Percentiles rank a stretch among this genome's conserved stretches.
These are phyloP conservation scores for Desmodus rotundus DNA, from an alignment of 2,113 vertebrate species.

Conservation along the genomic window DNA sequence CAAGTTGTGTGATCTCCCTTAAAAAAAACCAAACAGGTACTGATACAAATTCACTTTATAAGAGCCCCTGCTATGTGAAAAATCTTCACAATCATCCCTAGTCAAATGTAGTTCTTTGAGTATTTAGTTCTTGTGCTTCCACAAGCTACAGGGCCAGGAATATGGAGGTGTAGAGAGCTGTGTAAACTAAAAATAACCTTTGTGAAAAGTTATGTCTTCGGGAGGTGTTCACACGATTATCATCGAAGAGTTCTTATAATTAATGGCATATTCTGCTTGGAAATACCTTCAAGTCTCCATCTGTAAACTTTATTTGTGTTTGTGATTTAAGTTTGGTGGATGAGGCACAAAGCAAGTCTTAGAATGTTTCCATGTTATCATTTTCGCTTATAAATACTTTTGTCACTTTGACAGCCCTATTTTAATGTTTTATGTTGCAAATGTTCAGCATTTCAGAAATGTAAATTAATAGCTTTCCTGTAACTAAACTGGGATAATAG, in stretches of 20 bases:
- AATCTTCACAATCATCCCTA: not conserved
- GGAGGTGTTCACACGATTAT: not conserved
- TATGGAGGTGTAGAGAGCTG: not conserved
- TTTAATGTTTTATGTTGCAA: not conserved
- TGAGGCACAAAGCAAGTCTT: not conserved
- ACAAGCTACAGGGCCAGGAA: not conserved
- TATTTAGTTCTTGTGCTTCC: not conserved
- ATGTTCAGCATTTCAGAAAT: not conserved
- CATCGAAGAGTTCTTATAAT: not conserved
- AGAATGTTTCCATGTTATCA: not conserved
- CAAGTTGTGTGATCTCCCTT: not conserved
- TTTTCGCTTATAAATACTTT: not conserved
- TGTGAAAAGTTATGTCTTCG: not conserved
- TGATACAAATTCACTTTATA: not conserved
- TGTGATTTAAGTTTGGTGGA: not conserved
- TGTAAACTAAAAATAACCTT: not conserved
- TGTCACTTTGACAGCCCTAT: not conserved
- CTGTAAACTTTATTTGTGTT: not conserved
- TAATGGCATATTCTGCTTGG: not conserved
- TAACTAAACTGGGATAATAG: not conserved
- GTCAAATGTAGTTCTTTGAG: not conserved
- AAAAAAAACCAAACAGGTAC: not conserved
- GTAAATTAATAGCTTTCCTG: not conserved
- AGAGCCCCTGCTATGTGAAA: not conserved
- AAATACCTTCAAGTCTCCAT: not conserved